Evolutionary conservation across 2,113 vertebrate species (phyloP), one percentile per base, ranked within the genome.

Genomic region (Epinephelus cyanopodus): DNA sequence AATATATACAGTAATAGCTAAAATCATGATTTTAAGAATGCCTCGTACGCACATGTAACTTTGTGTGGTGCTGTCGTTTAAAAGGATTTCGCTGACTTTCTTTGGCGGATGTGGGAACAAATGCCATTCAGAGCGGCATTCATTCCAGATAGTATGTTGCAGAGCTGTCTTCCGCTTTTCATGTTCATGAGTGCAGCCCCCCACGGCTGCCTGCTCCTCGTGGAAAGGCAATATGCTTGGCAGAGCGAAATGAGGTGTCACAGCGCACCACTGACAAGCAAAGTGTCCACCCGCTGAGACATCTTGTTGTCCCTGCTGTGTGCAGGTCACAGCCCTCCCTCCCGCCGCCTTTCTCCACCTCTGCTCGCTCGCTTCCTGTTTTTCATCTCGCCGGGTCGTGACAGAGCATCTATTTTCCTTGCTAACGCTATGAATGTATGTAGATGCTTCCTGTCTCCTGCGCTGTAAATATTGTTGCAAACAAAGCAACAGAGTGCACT

Each of bases 351-450:
- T 60, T 60, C 48, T 58, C 37, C 52, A 65, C 45, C 42, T 77
- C 47, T 61, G 50, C 18, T 69, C 0, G 3, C 77, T 25, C 19
- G 5, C 80, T 91, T 93, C 89, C 90, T 91, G 86, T 90, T 90
- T 85, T 87, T 84, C 50, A 5, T 60, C 77, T 68, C 47, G 10
- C 54, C 23, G 0, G 62, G 27, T 54, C 29, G 37, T 63, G 47
- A 74, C 39, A 60, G 61, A 52, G 52, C 45, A 42, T 76, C 73
- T 27, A 45, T 77, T 74, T 62, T 62, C 81, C 88, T 53, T 9
- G 0, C 45, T 54, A 11, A 74, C 60, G 29, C n/a, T 48, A 15
- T 3, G n/a, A 63, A 58, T 50, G 81, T 52, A 37, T 70, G 39
- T 6, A 23, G 39, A 75, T 3, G 13, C 54, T 78, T 87, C 79